These are phyloP conservation scores for Lamellibrachia satsuma DNA, from an alignment of 2,888 invertebrate genomes.

Conservation along the genomic window DNA sequence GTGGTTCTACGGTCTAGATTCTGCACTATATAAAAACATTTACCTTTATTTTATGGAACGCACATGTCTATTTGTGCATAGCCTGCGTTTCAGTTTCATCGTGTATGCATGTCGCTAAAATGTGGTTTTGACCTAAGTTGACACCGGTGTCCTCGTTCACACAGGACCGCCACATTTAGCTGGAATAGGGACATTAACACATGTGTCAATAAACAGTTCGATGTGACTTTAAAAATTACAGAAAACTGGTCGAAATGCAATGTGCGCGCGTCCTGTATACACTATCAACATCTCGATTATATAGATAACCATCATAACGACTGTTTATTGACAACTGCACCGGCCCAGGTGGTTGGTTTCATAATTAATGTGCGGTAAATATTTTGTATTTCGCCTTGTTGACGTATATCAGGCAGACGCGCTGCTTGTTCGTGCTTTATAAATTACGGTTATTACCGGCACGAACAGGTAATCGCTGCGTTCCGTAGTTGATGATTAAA, in stretches of 20 bases:
- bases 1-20: too few relatives aligned
- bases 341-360: background rate
- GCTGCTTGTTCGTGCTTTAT: background rate
- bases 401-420: background rate
- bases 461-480: background rate
- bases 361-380: background rate
- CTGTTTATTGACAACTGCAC: background rate
- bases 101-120: background rate
- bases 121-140: background rate
- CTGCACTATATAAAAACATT: too few relatives aligned
- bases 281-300: background rate
- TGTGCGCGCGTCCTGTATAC: background rate
- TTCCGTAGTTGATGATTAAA: background rate
- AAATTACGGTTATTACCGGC: background rate
- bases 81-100: background rate
- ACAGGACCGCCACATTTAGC: background rate
- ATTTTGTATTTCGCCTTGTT: background rate
- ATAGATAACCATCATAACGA: background rate
- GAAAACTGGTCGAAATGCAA: background rate
- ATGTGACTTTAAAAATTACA: background rate
- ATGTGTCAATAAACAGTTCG: background rate
- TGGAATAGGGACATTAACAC: background rate
- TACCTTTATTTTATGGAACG: background rate
- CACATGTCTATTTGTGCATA: background rate
- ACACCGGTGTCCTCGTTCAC: background rate